Evolutionary conservation across 2,888 invertebrate genomes (phyloP), one percentile per base, ranked within the genome.

Genomic region (Drosophila buzzatii): DNA sequence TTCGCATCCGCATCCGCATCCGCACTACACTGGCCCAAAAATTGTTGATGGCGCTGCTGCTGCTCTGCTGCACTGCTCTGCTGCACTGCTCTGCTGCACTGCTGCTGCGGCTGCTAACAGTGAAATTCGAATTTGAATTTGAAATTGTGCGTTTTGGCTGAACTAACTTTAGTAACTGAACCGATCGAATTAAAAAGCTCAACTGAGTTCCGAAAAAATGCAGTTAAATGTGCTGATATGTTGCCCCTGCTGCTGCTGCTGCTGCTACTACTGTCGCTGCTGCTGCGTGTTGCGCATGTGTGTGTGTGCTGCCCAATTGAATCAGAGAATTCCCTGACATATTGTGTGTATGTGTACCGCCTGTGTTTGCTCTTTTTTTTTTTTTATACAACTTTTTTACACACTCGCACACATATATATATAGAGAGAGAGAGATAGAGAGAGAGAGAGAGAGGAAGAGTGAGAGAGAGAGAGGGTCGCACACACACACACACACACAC

Each of bases 181-280:
- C 92, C 90, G 92, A 92, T 91, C 92, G 92, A 92, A 92, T 92
- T 91, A 92, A 92, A 92, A 93, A 92, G 92, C 92, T 92, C 92
- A 92, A 93, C 92, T 93, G 92, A 92, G 92, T 91, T 92, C 91
- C 89, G 87, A 91, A 92, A 92, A 92, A 92, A 85, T 91, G 92
- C 90, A 91, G 89, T 87, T 80, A 85, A 89, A 79, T 89, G 88
- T 86, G 81, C 67, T 71, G 59, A 53, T 55, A 45, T 27, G 57
- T 55, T 27, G 41, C 71, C 56, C 45, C 73, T 76, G 74, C 77
- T 42, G 55, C 63, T 41, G 33, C 53, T 57, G 27, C 56, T 45
- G 42, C 57, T 47, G 53, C 39, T 18, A 39, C 39, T 2, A 37
- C 16, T 39, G 39, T 7, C 42, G 44, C 14, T 53, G 49, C 33